Base-by-base conservation (phyloP, 1,140 invertebrate genomes). In the Rhagoletis pomonella region DNA sequence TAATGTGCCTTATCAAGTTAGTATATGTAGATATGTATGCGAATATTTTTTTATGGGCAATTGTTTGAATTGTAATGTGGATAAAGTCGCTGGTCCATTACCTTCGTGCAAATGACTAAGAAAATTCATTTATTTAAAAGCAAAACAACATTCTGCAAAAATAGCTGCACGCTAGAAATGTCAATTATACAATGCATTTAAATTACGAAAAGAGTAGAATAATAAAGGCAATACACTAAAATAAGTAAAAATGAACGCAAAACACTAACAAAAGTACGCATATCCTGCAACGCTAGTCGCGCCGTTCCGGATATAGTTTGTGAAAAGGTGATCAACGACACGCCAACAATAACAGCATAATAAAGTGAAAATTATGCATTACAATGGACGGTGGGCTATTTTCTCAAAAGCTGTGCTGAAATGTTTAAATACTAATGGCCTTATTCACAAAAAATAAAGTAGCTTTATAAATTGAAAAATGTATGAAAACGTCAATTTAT, bases 341-440 rank as follows among this genome's bases (percentile, higher is more conserved):
- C n/a, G 73, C 73, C 44, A 77, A 77, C 5, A 44, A 50, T 19
- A 50, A 55, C 17, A 9, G 17, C 12, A 50, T 77, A 77, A 77
- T 50, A 77, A 77, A 55, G 73, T 77, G 73, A 17, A 77, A 55
- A 77, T 77, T 77, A 77, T 17, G 44, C 9, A 17, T 55, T 19
- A 17, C 44, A 12, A 14, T 77, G 4, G 12, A 19, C 14, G 4
- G 44, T 77, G 19, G 64, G 6, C 5, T 39, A 29, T 7, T 29
- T 39, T 39, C 50, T 10, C 10, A 55, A 55, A 55, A 55, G 2
- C 50, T 2, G 50, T 7, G 2, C 50, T 2, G 50, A 55, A 55
- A 55, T 55, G 29, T 29, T 29, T 29, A 62, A 62, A 14, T 62
- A n/a, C 4, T 14, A 62, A 7, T 62, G 4, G 12, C 17, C 4